phyloP scores from a whole-genome alignment of 2,797 vertebrate genomes.

The Avahi laniger region DNA sequence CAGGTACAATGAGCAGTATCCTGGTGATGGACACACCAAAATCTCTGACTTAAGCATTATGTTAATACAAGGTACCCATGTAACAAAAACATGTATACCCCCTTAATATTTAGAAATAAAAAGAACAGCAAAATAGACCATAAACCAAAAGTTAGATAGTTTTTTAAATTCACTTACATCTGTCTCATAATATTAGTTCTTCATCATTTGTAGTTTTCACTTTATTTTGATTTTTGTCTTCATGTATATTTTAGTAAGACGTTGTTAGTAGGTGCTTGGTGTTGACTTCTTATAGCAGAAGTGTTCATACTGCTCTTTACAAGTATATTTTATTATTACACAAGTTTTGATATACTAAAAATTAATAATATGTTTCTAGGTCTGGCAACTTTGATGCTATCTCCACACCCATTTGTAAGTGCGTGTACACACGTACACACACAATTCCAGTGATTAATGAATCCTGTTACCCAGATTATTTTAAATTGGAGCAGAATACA shows the following conservation, averaged over 20 bases:
- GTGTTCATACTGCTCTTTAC: neutral
- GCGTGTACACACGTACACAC: neutral
- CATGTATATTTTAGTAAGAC: neutral
- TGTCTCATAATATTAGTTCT: neutral
- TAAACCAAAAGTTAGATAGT: neutral
- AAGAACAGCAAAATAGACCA: neutral
- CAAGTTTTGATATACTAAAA: neutral
- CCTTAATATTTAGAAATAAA: too few species aligned
- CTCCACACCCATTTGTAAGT: neutral
- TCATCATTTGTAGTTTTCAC: neutral
- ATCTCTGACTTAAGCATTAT: too few species aligned
- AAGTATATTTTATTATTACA: neutral
- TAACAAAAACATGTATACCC: too few species aligned
- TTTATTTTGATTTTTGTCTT: neutral
- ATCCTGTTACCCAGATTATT: conserved; percentile 25
- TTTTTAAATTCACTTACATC: neutral
- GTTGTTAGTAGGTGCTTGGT: neutral
- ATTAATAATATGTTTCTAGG: neutral
- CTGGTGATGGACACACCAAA: too few species aligned
- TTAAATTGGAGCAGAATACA: neutral
- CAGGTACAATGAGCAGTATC: too few species aligned
- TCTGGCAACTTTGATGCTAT: neutral
- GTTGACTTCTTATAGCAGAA: neutral
- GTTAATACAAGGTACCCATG: too few species aligned
- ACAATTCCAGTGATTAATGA: neutral